These are phyloP conservation scores for Tor tambroides DNA, from an alignment of 2,113 vertebrate species.

Conservation along the genomic window DNA sequence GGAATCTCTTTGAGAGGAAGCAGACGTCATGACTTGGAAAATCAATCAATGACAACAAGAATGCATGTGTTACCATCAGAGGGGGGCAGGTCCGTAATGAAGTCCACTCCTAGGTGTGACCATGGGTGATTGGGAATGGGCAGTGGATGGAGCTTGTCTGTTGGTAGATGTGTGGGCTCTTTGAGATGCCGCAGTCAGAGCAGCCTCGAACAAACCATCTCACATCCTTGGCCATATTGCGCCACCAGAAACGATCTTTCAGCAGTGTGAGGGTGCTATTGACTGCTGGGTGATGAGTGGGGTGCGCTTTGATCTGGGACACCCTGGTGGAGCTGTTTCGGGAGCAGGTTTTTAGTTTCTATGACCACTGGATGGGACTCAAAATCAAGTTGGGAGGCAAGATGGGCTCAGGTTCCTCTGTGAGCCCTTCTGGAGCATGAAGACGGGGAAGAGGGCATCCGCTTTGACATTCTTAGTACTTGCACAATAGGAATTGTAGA, in stretches of 20 bases:
- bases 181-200: background rate
- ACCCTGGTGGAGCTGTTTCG: too few relatives aligned
- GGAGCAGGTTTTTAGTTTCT: too few relatives aligned
- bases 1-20: background rate
- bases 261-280: too few relatives aligned
- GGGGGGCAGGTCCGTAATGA: background rate
- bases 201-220: background rate
- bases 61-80: background rate
- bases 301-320: too few relatives aligned
- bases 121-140: background rate
- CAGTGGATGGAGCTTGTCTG: background rate
- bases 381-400: too few relatives aligned
- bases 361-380: too few relatives aligned
- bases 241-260: background rate
- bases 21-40: background rate
- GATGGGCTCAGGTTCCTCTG: too few relatives aligned
- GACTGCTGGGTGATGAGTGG: too few relatives aligned
- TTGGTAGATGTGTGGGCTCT: background rate
- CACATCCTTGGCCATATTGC: background rate
- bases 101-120: background rate
- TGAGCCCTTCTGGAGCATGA: too few relatives aligned
- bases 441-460: too few relatives aligned
- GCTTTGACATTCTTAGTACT: too few relatives aligned
- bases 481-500: too few relatives aligned
- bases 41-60: background rate